Evolutionary conservation across 2,797 vertebrate species (phyloP).

Genomic region (Kryptopterus vitreolus): DNA sequence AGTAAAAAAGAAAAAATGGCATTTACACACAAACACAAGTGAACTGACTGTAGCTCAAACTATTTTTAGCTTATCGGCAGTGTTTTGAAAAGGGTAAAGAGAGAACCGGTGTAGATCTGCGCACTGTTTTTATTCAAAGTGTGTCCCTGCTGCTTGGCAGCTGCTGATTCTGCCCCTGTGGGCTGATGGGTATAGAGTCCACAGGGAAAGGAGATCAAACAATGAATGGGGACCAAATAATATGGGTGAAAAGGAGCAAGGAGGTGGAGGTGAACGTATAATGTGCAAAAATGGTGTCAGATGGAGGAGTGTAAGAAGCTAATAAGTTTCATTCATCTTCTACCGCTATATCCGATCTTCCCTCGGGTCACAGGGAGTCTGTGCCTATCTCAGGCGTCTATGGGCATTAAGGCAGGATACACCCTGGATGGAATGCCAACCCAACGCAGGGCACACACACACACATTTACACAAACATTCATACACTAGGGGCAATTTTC

Average conservation of each 20-base stretch:
- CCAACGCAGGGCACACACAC: too few relatives aligned
- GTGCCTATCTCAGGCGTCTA: too few relatives aligned
- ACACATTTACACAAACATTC: too few relatives aligned
- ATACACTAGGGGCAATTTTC: too few relatives aligned
- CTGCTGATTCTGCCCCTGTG: conserved; percentile 45
- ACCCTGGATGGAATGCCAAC: too few relatives aligned
- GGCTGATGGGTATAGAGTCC: conserved; percentile 26
- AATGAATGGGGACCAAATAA: background rate
- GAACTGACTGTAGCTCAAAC: conserved; percentile 31
- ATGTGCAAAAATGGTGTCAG: conserved; percentile 7
- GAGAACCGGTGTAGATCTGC: conserved; percentile 15
- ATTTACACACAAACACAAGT: background rate
- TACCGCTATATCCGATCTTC: too few relatives aligned
- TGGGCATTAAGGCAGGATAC: too few relatives aligned
- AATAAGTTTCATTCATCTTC: too few relatives aligned
- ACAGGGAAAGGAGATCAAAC: conserved; percentile 15
- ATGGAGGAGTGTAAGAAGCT: too few relatives aligned
- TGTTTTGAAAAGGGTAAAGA: conserved; percentile 23
- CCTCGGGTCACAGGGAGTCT: too few relatives aligned
- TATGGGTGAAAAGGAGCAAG: background rate
- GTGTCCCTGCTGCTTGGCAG: conserved; percentile 50
- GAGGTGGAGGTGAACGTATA: background rate
- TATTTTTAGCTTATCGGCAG: conserved; percentile 40
- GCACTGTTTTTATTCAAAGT: conserved; percentile 51
- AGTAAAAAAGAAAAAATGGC: background rate